Conservation (phyloP, 1,140 invertebrate genomes). For the Lasioglossum baleicum region DNA sequence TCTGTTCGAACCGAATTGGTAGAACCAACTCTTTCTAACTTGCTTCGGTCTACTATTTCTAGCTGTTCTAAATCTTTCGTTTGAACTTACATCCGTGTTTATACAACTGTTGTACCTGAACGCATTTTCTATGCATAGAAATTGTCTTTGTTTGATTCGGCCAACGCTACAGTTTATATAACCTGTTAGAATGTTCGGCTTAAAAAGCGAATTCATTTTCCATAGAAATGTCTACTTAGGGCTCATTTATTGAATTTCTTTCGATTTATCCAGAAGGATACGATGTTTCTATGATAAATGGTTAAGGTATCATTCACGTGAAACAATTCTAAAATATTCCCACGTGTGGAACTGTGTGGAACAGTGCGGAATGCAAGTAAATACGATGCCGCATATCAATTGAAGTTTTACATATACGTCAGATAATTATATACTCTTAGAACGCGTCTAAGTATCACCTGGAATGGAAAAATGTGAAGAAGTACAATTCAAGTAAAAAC, state of each 20-base stretch:
- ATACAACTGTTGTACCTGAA: not conserved
- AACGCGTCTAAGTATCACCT: no score
- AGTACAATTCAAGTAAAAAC: not conserved
- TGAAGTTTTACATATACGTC: not conserved
- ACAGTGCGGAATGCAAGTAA: no score
- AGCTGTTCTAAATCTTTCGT: no score
- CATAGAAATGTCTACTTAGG: constrained; percentile 45
- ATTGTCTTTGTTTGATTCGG: not conserved
- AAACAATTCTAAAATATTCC: not conserved
- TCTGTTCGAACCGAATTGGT: not conserved
- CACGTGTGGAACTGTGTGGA: no score
- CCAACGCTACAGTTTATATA: constrained; percentile 14
- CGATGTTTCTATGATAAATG: not conserved
- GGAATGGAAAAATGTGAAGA: not conserved
- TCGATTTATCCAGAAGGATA: not conserved
- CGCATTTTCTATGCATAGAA: not conserved
- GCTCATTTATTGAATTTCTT: not conserved
- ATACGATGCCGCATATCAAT: not conserved
- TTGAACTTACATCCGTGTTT: not conserved
- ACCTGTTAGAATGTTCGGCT: constrained; percentile 12
- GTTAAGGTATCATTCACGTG: not conserved
- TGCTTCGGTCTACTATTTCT: not conserved
- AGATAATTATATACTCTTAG: not conserved
- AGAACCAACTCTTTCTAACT: not conserved
- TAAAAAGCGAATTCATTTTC: constrained; percentile 22